These are phyloP conservation scores for Agapornis roseicollis DNA, from an alignment of 2,113 vertebrate species.

Conservation along the genomic window DNA sequence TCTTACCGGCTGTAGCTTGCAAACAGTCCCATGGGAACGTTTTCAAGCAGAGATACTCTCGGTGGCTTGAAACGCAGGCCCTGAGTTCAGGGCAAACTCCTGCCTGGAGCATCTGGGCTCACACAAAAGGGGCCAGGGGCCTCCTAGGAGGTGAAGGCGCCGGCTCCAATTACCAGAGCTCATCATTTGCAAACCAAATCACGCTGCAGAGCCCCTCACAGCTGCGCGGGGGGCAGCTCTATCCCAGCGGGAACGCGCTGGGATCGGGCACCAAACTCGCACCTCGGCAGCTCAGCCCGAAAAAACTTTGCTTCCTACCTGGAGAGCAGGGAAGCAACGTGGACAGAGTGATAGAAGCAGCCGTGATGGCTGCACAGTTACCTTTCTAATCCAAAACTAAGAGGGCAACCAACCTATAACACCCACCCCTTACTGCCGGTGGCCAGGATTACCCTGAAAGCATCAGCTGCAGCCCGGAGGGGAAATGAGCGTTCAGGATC, in stretches of 20 bases:
- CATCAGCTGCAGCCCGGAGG: neutral
- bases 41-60: neutral
- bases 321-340: neutral
- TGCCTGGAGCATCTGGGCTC: neutral
- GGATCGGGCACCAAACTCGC: neutral
- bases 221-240: neutral
- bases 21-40: neutral
- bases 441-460: neutral
- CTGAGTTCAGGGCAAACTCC: neutral
- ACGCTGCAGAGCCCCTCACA: accelerated
- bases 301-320: neutral
- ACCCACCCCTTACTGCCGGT: neutral
- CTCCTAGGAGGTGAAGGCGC: neutral
- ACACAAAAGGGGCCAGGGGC: accelerated
- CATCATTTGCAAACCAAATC: neutral
- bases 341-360: neutral
- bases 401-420: no score
- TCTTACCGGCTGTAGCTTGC: neutral
- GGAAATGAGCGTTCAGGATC: accelerated
- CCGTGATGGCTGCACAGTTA: neutral
- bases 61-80: accelerated
- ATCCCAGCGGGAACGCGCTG: accelerated
- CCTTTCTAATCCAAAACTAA: neutral
- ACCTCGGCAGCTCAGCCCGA: neutral
- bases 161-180: neutral